Evolutionary conservation across 2,113 vertebrate species (phyloP), one percentile per base, ranked within the genome.

Genomic region (Scomber japonicus): DNA sequence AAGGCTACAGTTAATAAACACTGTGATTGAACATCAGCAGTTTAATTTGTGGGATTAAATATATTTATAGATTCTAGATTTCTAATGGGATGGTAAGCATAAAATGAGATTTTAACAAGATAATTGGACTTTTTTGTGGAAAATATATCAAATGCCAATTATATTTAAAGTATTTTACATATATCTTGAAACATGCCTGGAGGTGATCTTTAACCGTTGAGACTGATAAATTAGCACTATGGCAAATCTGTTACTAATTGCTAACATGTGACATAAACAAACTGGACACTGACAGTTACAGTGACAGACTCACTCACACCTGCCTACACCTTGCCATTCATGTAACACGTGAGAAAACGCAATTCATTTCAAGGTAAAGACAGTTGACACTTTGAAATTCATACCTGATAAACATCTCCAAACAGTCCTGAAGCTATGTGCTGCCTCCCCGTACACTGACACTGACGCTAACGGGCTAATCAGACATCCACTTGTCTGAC

Each of bases 381-480:
- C 3, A 35, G 9, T 4, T 19, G 45, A 27, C 35, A 13, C 17
- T 21, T 49, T 31, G 17, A 53, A 8, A 10, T 2, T 0, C 17
- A 5, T 10, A 9, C 1, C 3, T 15, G 24, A 48, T 11, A 11
- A 57, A 71, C 44, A 19, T 21, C 13, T 11, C 16, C 10, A 1
- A 27, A 10, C 17, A 66, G 21, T 60, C 62, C 62, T 1, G 48
- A 24, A 5, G 27, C 2, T 1, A 31, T 27, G 19, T 13, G 40
- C 19, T 44, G 31, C 12, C 51, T 30, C n/a, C 14, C 5, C 13
- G 31, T 7, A 0, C 48, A 19, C n/a, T 56, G 15, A 45, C 16
- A 61, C 2, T 13, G 69, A 49, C 59, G 82, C 76, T 79, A 81
- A 60, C 67, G 1, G 59, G 75, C 51, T 85, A 74, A 87, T 86